Evolutionary conservation across 2,888 invertebrate species (phyloP).

Genomic region (Xanthorhoe designata): DNA sequence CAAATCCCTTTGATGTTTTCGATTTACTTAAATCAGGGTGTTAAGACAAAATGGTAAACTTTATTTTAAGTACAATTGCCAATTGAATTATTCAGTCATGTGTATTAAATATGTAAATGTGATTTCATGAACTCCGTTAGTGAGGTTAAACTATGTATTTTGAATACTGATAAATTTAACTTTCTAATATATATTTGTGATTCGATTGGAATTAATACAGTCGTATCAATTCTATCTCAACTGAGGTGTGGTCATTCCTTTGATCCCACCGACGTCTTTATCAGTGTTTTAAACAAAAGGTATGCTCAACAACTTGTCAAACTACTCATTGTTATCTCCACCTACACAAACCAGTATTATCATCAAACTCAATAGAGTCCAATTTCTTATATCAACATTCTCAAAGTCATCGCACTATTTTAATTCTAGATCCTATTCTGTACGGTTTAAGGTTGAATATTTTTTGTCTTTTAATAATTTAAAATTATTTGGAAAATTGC

Average conservation of each 20-base stretch:
- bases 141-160: not conserved
- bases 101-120: no score
- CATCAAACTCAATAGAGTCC: conserved; percentile 14
- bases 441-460: conserved; percentile 7
- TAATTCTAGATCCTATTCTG: conserved; percentile 7
- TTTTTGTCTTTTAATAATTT: conserved; percentile 11
- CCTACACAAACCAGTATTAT: conserved; percentile 36
- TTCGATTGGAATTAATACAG: conserved; percentile 8
- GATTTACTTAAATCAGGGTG: conserved; percentile 41
- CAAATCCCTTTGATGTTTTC: conserved; percentile 30
- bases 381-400: conserved; percentile 16
- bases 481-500: conserved; percentile 52
- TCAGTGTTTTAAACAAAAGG: conserved; percentile 61
- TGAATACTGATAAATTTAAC: not conserved
- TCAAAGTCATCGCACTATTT: conserved; percentile 1
- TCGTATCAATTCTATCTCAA: conserved; percentile 14
- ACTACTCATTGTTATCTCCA: conserved; percentile 59
- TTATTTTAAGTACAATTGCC: no score
- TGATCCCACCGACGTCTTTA: conserved; percentile 60
- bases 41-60: not conserved
- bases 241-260: conserved; percentile 58
- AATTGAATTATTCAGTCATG: no score
- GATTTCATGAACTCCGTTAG: no score
- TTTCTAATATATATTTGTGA: not conserved
- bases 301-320: conserved; percentile 63